Conservation (phyloP, 1,140 invertebrate genomes). For the Drosophila subobscura region DNA sequence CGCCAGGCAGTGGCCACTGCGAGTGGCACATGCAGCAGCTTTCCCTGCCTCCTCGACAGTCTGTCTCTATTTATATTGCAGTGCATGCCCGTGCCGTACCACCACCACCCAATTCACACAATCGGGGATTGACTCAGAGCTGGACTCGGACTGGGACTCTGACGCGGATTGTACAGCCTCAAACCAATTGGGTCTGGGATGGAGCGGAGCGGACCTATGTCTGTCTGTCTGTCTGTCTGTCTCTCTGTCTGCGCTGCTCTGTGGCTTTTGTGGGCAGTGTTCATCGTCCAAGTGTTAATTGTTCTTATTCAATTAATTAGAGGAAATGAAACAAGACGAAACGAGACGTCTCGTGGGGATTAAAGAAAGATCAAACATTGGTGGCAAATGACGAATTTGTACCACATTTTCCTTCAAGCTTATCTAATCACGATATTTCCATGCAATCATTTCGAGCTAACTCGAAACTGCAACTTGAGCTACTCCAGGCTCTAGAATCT, state of each 20-base stretch:
- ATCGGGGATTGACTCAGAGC: not conserved
- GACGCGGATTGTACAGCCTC: slow-evolving; percentile 21
- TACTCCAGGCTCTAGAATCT: no score
- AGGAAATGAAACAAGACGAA: slow-evolving; percentile 2
- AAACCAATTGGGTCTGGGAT: slow-evolving; percentile 54
- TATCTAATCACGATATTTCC: no score
- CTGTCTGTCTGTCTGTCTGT: not conserved
- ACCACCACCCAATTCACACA: no score
- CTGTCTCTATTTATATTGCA: no score
- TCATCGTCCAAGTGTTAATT: slow-evolving; percentile 62
- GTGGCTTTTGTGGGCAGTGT: no score
- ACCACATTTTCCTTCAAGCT: not conserved
- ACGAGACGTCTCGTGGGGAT: not conserved
- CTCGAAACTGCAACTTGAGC: no score
- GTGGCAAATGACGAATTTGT: slow-evolving; percentile 37
- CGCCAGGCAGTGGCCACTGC: no score
- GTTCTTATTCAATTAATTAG: slow-evolving; percentile 42
- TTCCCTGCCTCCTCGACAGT: no score
- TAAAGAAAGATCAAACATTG: slow-evolving; percentile 11
- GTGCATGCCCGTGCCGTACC: no score
- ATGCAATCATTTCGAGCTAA: no score
- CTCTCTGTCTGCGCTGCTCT: not conserved
- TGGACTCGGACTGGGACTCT: slow-evolving; percentile 2
- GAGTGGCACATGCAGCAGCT: no score
- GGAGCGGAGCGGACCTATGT: slow-evolving; percentile 14